Evolutionary conservation across 2,797 vertebrate species (phyloP), one percentile per base, ranked within the genome.

Genomic region (Aratinga solstitialis): DNA sequence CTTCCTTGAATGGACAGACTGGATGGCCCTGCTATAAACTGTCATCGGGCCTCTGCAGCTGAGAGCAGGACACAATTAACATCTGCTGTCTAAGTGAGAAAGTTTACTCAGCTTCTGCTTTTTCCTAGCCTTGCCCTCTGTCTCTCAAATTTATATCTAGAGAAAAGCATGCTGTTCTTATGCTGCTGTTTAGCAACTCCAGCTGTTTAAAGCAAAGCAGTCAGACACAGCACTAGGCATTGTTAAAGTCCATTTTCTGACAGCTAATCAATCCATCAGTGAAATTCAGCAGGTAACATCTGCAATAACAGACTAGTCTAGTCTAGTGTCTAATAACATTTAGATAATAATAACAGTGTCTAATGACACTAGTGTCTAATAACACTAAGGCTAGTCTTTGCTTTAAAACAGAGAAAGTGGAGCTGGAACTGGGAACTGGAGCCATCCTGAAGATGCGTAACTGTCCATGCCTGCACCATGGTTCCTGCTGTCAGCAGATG

Each of bases 101-200:
- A 93, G 89, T 93, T 96, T 94, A 96, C 75, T 96, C 95, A 91
- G 94, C 94, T 93, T 91, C 88, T 94, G 91, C 74, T 30, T 86
- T 86, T 59, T 56, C 5, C 22, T 17, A 90, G 92, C 67, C 86
- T 87, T 93, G 86, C 78, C 78, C 89, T 92, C 76, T 91, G 59
- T 87, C 45, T 23, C 88, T 89, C 95, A 95, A 93, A 96, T 92
- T 84, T 50, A 42, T 82, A 91, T 94, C 84, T 65, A 50, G 38
- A 78, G 51, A 86, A 93, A 62, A 94, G 65, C 68, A 74, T 18
- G 84, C 17, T 79, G 7, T 48, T 71, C 81, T 80, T 26, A 62
- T 69, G 68, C 85, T n/a, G 76, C 30, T 91, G 59, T 84, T 96
- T 81, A 91, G 73, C 78, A 94, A 93, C 87, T 13, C 87, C 96